Conservation (phyloP, 2,113 vertebrate genomes). For the Gallinago jamesoni region DNA sequence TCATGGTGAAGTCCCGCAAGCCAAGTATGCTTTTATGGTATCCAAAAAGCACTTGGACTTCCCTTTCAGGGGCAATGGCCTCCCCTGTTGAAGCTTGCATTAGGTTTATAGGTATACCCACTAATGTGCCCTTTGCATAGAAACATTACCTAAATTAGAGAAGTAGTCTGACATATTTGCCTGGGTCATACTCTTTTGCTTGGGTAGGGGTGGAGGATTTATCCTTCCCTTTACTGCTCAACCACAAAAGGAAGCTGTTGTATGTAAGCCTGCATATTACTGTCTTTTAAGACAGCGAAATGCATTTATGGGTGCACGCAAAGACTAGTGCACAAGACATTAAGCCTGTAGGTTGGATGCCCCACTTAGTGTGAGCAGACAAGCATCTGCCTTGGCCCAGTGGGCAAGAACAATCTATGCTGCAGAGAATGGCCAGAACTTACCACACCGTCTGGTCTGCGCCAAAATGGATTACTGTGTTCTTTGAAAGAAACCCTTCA, state of each 20-base stretch:
- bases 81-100: background rate
- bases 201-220: background rate
- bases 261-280: background rate
- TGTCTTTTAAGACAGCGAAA: background rate
- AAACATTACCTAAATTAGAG: background rate
- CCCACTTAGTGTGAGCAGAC: background rate
- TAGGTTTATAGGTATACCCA: background rate
- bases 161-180: background rate
- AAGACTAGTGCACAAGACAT: background rate
- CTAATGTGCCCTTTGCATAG: background rate
- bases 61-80: background rate
- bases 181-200: background rate
- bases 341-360: background rate
- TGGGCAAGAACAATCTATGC: fast-evolving
- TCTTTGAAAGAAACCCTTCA: background rate
- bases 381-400: background rate
- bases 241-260: background rate
- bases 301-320: background rate
- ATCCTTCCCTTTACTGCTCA: background rate
- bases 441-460: fast-evolving
- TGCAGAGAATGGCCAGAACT: background rate
- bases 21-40: background rate
- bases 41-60: background rate
- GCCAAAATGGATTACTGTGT: background rate
- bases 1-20: background rate